These are phyloP conservation scores for Manis crassicaudata DNA, from an alignment of 2,797 vertebrate species.

Conservation along the genomic window DNA sequence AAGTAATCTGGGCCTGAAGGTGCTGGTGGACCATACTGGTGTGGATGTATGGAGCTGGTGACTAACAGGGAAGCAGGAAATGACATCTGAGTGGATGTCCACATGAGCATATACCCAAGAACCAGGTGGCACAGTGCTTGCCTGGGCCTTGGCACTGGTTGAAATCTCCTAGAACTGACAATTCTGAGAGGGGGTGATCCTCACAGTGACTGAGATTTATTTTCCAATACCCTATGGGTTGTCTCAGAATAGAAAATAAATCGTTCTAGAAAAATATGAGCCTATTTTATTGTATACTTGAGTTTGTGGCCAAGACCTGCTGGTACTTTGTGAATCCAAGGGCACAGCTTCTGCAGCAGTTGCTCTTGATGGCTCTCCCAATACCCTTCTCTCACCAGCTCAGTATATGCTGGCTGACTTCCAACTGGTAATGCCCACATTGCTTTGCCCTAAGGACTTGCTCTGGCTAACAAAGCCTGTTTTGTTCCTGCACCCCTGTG, in stretches of 20 bases:
- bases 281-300: background rate
- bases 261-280: background rate
- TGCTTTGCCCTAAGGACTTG: no score
- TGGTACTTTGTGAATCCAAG: background rate
- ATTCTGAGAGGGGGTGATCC: background rate
- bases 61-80: background rate
- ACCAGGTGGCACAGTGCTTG: background rate
- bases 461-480: background rate
- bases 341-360: background rate
- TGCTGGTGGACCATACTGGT: no score
- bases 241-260: background rate
- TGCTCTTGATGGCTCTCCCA: no score
- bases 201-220: background rate
- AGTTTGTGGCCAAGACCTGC: background rate
- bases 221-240: background rate
- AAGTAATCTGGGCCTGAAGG: background rate
- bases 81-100: background rate
- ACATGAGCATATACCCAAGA: background rate
- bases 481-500: background rate
- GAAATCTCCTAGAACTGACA: background rate
- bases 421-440: rapidly evolving
- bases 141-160: background rate
- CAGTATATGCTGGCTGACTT: background rate
- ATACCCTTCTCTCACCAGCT: background rate
- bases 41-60: no score